These are phyloP conservation scores for Mus musculus DNA, from an alignment of 2,113 vertebrate genomes.

Conservation along the genomic window DNA sequence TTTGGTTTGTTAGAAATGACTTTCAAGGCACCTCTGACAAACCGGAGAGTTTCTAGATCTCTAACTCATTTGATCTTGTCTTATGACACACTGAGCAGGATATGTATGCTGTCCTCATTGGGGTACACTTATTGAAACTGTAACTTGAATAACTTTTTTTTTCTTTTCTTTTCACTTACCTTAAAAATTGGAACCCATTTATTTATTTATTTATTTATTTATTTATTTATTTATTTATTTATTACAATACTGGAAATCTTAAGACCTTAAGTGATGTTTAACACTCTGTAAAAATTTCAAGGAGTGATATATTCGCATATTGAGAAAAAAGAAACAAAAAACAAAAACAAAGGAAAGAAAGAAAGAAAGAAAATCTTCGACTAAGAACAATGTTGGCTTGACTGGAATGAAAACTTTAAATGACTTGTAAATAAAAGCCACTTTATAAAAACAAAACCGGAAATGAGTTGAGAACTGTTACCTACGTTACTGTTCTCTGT, in stretches of 20 bases:
- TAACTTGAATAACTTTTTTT: neutral
- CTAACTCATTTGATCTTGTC: slow-evolving; percentile 74
- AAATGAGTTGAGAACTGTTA: neutral
- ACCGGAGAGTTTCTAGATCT: slow-evolving; percentile 69
- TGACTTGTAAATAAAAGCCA: neutral
- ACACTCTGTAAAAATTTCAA: neutral
- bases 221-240: too few relatives aligned
- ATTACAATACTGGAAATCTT: neutral
- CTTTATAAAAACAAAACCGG: neutral
- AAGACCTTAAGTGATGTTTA: neutral
- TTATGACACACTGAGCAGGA: slow-evolving; percentile 3
- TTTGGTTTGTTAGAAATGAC: slow-evolving; percentile 48
- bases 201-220: too few relatives aligned
- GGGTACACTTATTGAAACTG: neutral
- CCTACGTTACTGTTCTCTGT: neutral
- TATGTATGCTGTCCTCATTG: slow-evolving; percentile 28
- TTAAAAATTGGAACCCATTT: neutral
- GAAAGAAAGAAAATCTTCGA: neutral
- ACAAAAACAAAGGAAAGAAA: neutral
- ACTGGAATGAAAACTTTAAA: neutral
- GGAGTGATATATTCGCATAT: neutral
- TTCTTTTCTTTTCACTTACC: neutral
- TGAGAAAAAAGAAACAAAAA: neutral
- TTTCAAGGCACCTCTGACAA: slow-evolving; percentile 58
- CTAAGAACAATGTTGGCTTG: neutral